Percentiles rank a stretch among this genome's conserved stretches.
Conservation (phyloP, 1,140 invertebrate species). For the Drosophila jambulina region DNA sequence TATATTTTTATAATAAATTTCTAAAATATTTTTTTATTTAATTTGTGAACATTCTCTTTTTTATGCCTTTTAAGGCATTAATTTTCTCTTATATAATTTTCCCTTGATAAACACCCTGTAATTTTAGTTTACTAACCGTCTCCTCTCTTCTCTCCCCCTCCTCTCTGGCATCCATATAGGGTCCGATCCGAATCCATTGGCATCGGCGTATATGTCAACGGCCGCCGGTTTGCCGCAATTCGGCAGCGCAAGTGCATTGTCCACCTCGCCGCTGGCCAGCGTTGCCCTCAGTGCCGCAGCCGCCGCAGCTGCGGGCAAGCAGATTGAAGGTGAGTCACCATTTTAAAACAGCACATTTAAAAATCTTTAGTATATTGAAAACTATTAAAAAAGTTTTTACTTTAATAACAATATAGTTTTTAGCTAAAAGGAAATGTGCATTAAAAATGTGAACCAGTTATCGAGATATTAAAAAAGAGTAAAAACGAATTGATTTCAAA, state of each 20-base stretch:
- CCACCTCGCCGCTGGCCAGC: slow-evolving; percentile 86
- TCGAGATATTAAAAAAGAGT: too few species aligned
- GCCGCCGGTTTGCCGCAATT: slow-evolving; percentile 84
- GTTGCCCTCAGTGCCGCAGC: slow-evolving; percentile 88
- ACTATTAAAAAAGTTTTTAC: background rate
- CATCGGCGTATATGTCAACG: slow-evolving; percentile 84
- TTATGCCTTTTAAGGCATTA: background rate
- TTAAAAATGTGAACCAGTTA: too few species aligned
- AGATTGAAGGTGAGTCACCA: slow-evolving; percentile 90
- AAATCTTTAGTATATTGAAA: background rate
- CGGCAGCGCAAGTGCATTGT: slow-evolving; percentile 72
- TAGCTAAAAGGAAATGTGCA: too few species aligned
- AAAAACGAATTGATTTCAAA: too few species aligned
- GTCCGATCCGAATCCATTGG: slow-evolving; percentile 83
- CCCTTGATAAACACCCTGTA: slow-evolving; percentile 1
- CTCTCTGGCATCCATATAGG: slow-evolving; percentile 43
- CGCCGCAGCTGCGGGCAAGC: slow-evolving; percentile 90
- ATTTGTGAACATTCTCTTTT: background rate
- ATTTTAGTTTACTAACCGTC: slow-evolving; percentile 38
- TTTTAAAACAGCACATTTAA: background rate
- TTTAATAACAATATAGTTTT: background rate
- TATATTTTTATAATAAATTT: background rate
- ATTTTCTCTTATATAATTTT: slow-evolving; percentile 27
- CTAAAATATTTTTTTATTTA: too few species aligned
- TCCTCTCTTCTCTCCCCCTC: background rate